phyloP scores from a whole-genome alignment of 2,888 invertebrate genomes.

The Patella ulyssiponensis region DNA sequence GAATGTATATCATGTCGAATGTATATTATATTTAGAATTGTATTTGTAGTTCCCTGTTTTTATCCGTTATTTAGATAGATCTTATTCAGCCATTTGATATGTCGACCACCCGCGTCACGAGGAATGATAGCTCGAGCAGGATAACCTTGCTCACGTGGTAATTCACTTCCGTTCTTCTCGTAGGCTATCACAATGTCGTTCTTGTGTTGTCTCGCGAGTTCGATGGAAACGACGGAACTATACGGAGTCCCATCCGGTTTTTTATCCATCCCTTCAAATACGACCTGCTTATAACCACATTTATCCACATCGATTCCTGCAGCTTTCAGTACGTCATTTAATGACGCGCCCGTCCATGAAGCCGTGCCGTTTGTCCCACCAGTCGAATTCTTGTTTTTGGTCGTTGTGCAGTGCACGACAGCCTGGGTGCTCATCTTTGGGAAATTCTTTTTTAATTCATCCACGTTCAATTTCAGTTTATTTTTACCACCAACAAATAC shows the following conservation, averaged over 20 bases:
- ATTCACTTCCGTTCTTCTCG: slow-evolving; percentile 91
- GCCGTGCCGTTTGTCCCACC: slow-evolving; percentile 92
- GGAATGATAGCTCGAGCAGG: slow-evolving; percentile 92
- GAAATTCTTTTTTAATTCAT: slow-evolving; percentile 80
- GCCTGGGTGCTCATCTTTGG: slow-evolving; percentile 82
- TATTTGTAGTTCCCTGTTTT: slow-evolving; percentile 75
- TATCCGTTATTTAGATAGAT: slow-evolving; percentile 87
- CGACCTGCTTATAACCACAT: slow-evolving; percentile 54
- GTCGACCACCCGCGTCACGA: slow-evolving; percentile 93
- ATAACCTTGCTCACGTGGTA: slow-evolving; percentile 92
- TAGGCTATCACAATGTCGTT: slow-evolving; percentile 90
- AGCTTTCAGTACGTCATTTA: slow-evolving; percentile 71
- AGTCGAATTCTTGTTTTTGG: slow-evolving; percentile 77
- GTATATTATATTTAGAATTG: too few species aligned
- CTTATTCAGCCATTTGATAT: slow-evolving; percentile 93
- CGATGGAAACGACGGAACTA: slow-evolving; percentile 89
- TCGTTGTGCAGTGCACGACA: slow-evolving; percentile 96
- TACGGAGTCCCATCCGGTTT: slow-evolving; percentile 87
- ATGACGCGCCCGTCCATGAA: slow-evolving; percentile 75
- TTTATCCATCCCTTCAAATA: slow-evolving; percentile 78
- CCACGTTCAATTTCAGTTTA: slow-evolving; percentile 52
- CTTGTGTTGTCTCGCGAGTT: slow-evolving; percentile 82
- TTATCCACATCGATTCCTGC: slow-evolving; percentile 71
- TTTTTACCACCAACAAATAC: slow-evolving; percentile 74
- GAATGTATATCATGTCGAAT: too few species aligned